Conservation (phyloP, 2,113 vertebrate species). For the Mola mola region DNA sequence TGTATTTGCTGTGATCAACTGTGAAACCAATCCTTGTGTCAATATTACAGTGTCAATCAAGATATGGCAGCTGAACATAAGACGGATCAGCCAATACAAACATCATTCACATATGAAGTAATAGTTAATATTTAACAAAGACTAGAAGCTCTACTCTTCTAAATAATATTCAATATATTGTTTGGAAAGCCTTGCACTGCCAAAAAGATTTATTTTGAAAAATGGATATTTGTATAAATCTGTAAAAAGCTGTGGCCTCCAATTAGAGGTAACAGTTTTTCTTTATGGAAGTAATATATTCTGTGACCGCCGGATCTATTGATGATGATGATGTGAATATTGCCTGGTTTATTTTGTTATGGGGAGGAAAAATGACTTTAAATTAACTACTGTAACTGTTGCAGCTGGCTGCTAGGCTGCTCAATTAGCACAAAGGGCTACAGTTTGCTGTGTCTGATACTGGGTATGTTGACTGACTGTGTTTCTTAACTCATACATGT, state of each 20-base stretch:
- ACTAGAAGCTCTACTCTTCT: slow-evolving; percentile 3
- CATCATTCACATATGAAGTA: slow-evolving; percentile 31
- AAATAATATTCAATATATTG: neutral
- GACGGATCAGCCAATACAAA: slow-evolving; percentile 20
- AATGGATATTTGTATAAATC: slow-evolving; percentile 15
- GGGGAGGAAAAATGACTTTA: slow-evolving; percentile 7
- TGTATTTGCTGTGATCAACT: slow-evolving; percentile 40
- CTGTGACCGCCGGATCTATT: slow-evolving; percentile 23
- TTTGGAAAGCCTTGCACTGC: slow-evolving; percentile 10
- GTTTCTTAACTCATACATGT: slow-evolving; percentile 2
- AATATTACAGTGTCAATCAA: slow-evolving; percentile 29
- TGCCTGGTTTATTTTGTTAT: slow-evolving; percentile 15
- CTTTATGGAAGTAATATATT: slow-evolving; percentile 18
- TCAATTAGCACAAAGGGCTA: slow-evolving; percentile 49
- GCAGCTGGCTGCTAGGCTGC: slow-evolving; percentile 59
- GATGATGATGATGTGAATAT: neutral
- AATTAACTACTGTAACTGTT: slow-evolving; percentile 19
- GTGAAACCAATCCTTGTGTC: slow-evolving; percentile 51
- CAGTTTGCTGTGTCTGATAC: slow-evolving; percentile 9
- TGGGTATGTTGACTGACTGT: neutral
- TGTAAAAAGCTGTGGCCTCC: neutral
- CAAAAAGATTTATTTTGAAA: slow-evolving; percentile 11
- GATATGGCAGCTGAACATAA: slow-evolving; percentile 47
- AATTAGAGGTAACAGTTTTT: neutral
- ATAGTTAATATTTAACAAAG: slow-evolving; percentile 40